Percentiles rank a stretch among this genome's conserved stretches.
phyloP scores from a whole-genome alignment of 2,797 vertebrate genomes.

The Propithecus perrieri region DNA sequence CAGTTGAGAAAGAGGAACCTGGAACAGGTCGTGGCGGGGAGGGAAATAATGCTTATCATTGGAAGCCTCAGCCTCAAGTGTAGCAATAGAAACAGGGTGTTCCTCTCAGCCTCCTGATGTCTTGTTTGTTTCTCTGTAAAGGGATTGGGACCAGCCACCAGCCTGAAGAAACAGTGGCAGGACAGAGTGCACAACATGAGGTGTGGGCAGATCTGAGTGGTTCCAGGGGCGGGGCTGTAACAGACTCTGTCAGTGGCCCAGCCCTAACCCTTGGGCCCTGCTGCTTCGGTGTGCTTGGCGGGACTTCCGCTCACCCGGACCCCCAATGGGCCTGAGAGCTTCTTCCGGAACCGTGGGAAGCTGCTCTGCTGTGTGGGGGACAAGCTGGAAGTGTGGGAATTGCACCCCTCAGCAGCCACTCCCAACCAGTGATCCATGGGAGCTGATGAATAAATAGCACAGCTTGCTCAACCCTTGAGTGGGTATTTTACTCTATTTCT shows the following conservation, averaged over 20 bases:
- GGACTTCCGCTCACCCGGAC: background rate
- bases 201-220: background rate
- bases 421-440: background rate
- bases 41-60: background rate
- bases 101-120: background rate
- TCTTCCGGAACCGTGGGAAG: background rate
- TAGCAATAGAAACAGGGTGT: background rate
- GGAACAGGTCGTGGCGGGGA: background rate
- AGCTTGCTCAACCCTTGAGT: background rate
- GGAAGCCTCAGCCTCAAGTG: background rate
- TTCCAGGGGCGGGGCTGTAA: background rate
- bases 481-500: background rate
- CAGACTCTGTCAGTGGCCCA: background rate
- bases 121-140: background rate
- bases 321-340: background rate
- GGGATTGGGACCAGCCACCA: background rate
- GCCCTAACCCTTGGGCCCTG: rapidly evolving
- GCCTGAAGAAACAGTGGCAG: background rate
- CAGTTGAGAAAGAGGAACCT: background rate
- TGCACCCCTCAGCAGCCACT: background rate
- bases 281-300: background rate
- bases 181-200: background rate
- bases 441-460: background rate
- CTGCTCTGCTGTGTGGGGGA: background rate
- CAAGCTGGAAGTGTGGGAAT: background rate